Percentiles rank a stretch among this genome's conserved stretches.
Evolutionary conservation across 2,888 invertebrate genomes (phyloP).

Genomic region (Leucoma salicis): DNA sequence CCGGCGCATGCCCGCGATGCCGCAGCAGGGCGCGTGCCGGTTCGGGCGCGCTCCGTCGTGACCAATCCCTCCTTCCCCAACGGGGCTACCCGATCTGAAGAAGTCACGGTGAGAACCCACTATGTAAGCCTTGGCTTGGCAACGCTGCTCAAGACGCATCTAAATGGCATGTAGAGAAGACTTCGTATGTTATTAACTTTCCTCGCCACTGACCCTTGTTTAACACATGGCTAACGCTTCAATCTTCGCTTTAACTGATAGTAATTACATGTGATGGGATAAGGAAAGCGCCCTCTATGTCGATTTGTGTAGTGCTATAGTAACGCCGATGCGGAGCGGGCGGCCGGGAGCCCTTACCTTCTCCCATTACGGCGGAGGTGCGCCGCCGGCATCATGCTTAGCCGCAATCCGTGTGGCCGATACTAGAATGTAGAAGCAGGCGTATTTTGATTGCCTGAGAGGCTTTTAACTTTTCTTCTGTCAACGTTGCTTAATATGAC

Average conservation of each 20-base stretch:
- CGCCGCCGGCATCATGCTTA: conserved; percentile 77
- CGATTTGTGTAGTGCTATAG: conserved; percentile 63
- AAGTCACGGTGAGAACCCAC: conserved; percentile 79
- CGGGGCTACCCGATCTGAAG: conserved; percentile 70
- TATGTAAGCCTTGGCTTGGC: conserved; percentile 77
- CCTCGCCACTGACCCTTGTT: conserved; percentile 67
- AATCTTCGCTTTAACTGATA: conserved; percentile 70
- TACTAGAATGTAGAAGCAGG: conserved; percentile 60
- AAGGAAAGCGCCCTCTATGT: conserved; percentile 88
- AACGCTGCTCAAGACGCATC: conserved; percentile 74
- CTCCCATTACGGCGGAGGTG: conserved; percentile 83
- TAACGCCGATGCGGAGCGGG: conserved; percentile 76
- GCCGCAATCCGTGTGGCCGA: conserved; percentile 68
- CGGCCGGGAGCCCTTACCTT: conserved; percentile 81
- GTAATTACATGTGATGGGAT: conserved; percentile 85
- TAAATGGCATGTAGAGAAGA: conserved; percentile 64
- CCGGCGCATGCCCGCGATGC: conserved; percentile 43
- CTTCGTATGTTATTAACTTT: conserved; percentile 68
- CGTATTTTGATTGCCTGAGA: conserved; percentile 60
- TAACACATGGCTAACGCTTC: conserved; percentile 76
- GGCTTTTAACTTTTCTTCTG: conserved; percentile 78
- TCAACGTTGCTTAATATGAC: conserved; percentile 59
- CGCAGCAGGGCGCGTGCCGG: conserved; percentile 47
- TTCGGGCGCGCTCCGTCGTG: conserved; percentile 54
- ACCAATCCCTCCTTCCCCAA: conserved; percentile 57